Evolutionary conservation across 2,113 vertebrate species (phyloP).

Genomic region (Cebus imitator): DNA sequence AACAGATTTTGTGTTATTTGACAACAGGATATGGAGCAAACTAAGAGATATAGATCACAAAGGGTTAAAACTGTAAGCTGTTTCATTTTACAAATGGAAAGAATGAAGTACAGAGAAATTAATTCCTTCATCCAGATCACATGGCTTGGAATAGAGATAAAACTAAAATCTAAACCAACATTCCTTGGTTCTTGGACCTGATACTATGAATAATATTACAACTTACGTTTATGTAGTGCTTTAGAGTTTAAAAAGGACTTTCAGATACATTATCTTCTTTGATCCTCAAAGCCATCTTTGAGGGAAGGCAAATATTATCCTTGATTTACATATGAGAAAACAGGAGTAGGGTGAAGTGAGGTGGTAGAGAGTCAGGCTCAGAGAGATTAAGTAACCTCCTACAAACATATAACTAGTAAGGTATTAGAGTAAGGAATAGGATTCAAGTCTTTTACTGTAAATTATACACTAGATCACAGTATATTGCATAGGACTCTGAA

Average conservation of each 20-base stretch:
- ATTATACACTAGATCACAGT: neutral
- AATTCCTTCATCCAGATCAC: neutral
- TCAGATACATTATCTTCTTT: neutral
- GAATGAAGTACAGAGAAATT: neutral
- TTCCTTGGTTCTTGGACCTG: neutral
- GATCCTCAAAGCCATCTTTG: neutral
- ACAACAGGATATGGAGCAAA: neutral
- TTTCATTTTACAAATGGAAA: neutral
- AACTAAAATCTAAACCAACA: neutral
- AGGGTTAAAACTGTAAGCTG: neutral
- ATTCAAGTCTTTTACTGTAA: neutral
- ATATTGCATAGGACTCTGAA: neutral
- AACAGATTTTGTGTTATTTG: constrained; percentile 6
- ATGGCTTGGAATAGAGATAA: neutral
- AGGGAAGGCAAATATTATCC: neutral
- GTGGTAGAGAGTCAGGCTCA: neutral
- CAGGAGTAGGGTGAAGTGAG: neutral
- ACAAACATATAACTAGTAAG: neutral
- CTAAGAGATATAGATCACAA: neutral
- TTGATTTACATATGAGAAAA: constrained; percentile 13
- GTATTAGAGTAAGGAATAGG: neutral
- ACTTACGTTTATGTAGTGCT: neutral
- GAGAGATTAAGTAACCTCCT: neutral
- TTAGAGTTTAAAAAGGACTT: constrained; percentile 3
- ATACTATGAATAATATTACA: constrained; percentile 18